Base-by-base conservation (phyloP, 2,797 vertebrate species). In the Anas georgica region DNA sequence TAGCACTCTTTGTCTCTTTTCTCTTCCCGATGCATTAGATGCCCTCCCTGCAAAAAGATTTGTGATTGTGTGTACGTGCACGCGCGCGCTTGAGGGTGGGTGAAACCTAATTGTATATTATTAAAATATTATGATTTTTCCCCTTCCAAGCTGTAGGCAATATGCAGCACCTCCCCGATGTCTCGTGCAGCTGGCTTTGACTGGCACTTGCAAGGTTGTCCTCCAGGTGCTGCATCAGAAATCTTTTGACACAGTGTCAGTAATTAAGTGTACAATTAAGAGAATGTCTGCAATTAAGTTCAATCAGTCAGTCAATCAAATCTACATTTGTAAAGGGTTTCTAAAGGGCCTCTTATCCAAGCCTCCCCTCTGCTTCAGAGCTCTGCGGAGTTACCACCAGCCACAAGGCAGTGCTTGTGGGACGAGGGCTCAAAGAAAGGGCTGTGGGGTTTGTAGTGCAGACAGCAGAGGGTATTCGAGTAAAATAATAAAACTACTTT, bases 231-330 rank as follows among this genome's bases (percentile, higher is more conserved):
- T 96, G 94, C 95, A 84, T 28, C 95, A 97, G 92, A 96, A 97
- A 93, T 97, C 97, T 96, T 97, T 96, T 97, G 97, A 97, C 96
- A 96, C 95, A 94, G 95, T 97, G 96, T 97, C 96, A 92, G 96
- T 97, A 97, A 97, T 97, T 97, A 97, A 97, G 96, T 95, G 96
- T 94, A 97, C 94, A 97, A 97, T 97, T 97, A 96, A 91, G 93
- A 96, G 97, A 96, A 97, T 93, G 95, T 66, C 93, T 96, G 96
- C 95, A 97, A 97, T 97, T 97, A 97, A 94, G 87, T 96, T 97
- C 95, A 96, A 97, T 97, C 96, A 97, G 91, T 91, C 94, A 92
- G 94, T 97, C 97, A 97, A 95, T 97, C 97, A 97, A 93, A 94
- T 90, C 86, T 64, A 70, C 86, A 92, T 96, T 96, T 97, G 84